Conservation (phyloP, 2,888 invertebrate genomes). For the Ctenicera cuprea region DNA sequence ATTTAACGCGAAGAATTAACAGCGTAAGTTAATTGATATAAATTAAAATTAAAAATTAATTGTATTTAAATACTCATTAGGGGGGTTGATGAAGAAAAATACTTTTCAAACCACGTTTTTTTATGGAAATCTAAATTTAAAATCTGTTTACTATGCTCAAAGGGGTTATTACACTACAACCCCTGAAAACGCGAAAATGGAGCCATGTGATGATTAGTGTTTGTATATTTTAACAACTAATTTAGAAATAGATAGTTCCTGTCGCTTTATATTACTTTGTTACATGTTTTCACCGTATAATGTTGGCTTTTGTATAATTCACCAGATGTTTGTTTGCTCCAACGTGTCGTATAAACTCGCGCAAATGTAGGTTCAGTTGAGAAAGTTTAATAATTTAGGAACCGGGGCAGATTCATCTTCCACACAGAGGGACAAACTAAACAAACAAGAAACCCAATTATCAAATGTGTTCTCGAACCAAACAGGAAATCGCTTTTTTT, state of each 20-base stretch:
- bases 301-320: slow-evolving; percentile 23
- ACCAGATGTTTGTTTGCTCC: slow-evolving; percentile 13
- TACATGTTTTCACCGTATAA: slow-evolving; percentile 16
- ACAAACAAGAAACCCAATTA: slow-evolving; percentile 15
- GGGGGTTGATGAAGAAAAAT: no score
- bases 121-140: no score
- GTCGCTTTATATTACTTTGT: slow-evolving; percentile 4
- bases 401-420: slow-evolving; percentile 10
- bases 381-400: slow-evolving; percentile 8
- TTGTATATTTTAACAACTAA: neutral
- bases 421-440: neutral
- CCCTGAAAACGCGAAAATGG: no score
- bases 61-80: no score
- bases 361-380: slow-evolving; percentile 4
- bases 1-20: no score
- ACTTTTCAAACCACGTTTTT: no score
- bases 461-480: neutral
- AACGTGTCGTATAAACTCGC: slow-evolving; percentile 11
- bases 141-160: no score
- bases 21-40: no score
- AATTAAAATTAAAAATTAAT: no score
- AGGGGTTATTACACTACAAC: no score
- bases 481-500: slow-evolving; percentile 3
- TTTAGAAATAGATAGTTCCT: neutral
- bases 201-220: no score